Percentiles rank a stretch among this genome's conserved stretches.
These are phyloP conservation scores for Nomada goodeniana DNA, from an alignment of 2,888 invertebrate genomes.

Conservation along the genomic window DNA sequence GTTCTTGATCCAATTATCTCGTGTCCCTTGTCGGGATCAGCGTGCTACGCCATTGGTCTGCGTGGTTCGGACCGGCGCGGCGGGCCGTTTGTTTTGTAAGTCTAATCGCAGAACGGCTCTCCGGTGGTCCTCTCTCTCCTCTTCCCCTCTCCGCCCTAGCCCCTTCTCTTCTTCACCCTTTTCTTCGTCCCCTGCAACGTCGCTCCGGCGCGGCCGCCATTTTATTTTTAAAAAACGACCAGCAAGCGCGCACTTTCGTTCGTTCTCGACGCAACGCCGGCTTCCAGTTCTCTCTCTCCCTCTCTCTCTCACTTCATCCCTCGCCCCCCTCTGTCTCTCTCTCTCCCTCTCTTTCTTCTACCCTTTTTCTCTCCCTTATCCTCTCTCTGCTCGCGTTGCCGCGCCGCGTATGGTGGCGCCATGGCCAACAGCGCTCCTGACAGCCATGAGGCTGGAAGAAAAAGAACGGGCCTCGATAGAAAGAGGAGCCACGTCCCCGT, in stretches of 20 bases:
- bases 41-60: constrained; percentile 83
- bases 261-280: constrained; percentile 64
- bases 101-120: constrained; percentile 84
- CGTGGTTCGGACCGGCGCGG: constrained; percentile 72
- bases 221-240: constrained; percentile 81
- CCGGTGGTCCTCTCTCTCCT: constrained; percentile 82
- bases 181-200: constrained; percentile 69
- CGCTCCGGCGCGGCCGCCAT: constrained; percentile 78
- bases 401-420: constrained; percentile 80
- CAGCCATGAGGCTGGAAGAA: constrained; percentile 71
- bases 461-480: constrained; percentile 48
- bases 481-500: too few species aligned
- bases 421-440: constrained; percentile 77
- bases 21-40: constrained; percentile 83
- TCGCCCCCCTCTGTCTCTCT: not conserved
- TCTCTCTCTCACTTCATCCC: constrained; percentile 12
- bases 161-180: constrained; percentile 53
- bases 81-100: constrained; percentile 84
- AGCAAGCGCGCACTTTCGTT: constrained; percentile 77
- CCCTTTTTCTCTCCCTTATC: not conserved
- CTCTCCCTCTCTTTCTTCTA: constrained; percentile 12
- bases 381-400: constrained; percentile 44
- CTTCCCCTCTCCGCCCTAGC: constrained; percentile 25
- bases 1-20: constrained; percentile 83
- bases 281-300: constrained; percentile 49